These are phyloP conservation scores for Eugnorisma glareosa DNA, from an alignment of 2,888 invertebrate genomes.

Conservation along the genomic window DNA sequence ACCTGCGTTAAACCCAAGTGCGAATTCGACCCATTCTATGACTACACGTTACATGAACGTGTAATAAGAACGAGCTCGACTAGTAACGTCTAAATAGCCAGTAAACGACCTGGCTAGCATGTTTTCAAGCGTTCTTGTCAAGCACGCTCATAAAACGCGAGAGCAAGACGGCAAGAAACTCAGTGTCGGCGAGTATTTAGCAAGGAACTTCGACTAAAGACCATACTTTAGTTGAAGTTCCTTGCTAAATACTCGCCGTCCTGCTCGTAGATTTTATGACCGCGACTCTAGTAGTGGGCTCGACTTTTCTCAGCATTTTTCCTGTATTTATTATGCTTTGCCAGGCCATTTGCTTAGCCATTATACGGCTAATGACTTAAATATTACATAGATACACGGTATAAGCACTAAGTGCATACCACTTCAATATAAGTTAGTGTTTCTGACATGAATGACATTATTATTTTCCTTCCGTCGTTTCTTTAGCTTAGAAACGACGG, in stretches of 20 bases:
- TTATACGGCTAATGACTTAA: not conserved
- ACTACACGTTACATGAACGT: constrained; percentile 7
- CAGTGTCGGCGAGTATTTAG: no score
- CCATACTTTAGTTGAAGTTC: not conserved
- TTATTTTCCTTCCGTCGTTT: not conserved
- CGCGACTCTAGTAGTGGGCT: not conserved
- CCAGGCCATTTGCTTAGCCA: not conserved
- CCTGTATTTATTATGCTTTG: not conserved
- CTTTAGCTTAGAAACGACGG: not conserved
- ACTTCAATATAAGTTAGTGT: constrained; percentile 5
- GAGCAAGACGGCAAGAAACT: not conserved
- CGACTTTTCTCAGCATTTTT: not conserved
- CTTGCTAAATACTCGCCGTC: not conserved
- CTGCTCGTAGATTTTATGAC: not conserved
- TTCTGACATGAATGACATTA: constrained; percentile 6
- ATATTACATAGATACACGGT: not conserved
- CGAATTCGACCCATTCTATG: constrained; percentile 16
- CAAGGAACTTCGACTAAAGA: no score
- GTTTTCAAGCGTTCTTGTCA: not conserved
- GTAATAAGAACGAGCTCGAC: constrained; percentile 24
- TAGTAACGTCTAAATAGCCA: constrained; percentile 24
- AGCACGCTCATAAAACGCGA: no score
- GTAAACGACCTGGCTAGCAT: not conserved
- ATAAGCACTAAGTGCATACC: constrained; percentile 4
- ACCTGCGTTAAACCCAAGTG: constrained; percentile 11